Conservation (phyloP, 2,113 vertebrate genomes). For the Aldabrachelys gigantea region DNA sequence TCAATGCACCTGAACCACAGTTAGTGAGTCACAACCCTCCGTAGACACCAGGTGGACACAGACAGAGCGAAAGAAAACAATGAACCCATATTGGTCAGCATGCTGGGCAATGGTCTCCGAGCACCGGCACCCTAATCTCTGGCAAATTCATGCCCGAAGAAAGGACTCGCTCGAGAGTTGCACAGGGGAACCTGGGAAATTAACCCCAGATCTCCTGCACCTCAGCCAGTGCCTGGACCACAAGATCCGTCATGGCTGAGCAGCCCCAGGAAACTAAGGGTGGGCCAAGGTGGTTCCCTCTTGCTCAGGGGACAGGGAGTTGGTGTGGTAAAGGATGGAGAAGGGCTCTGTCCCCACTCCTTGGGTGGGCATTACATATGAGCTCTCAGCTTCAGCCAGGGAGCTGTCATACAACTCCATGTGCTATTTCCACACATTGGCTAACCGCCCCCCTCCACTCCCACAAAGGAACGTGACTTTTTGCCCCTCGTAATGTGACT, state of each 20-base stretch:
- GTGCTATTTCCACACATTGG: background rate
- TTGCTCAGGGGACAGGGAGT: background rate
- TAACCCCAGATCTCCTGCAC: background rate
- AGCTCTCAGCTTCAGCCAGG: background rate
- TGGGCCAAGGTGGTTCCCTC: background rate
- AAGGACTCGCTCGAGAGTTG: no score
- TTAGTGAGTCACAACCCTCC: background rate
- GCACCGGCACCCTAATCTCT: background rate
- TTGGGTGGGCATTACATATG: no score
- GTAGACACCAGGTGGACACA: no score
- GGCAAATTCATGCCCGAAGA: background rate
- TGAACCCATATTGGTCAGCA: background rate
- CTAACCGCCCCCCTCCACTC: background rate
- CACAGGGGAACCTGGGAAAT: background rate
- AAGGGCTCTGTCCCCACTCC: background rate
- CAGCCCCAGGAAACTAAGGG: background rate
- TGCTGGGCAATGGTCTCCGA: no score
- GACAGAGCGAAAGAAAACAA: background rate
- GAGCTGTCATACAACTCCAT: background rate
- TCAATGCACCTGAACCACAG: background rate
- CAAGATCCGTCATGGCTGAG: background rate
- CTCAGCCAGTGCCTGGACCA: background rate
- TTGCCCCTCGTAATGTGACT: background rate
- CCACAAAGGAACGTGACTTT: background rate
- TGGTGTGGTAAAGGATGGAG: background rate